A percentile compares a stretch with the other conserved stretches of the same genome.
Conservation (phyloP, 2,797 vertebrate species). For the Rhynchonycteris naso region DNA sequence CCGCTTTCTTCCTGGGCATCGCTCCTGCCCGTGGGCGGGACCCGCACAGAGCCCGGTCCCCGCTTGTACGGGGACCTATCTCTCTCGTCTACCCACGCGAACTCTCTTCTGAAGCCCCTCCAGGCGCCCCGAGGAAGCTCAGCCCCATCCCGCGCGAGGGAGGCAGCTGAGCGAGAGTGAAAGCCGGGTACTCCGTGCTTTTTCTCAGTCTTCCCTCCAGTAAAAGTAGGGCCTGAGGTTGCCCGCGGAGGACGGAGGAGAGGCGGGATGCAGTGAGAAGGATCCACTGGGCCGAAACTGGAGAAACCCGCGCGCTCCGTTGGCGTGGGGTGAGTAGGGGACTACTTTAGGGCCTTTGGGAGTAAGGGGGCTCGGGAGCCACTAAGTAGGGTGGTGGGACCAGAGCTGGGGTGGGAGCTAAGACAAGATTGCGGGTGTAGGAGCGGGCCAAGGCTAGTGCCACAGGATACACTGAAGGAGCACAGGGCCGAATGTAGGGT, state of each 20-base stretch:
- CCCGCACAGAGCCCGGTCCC: neutral
- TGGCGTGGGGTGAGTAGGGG: neutral
- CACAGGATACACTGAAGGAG: neutral
- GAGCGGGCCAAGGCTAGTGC: neutral
- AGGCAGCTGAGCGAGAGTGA: neutral
- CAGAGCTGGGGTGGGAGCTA: neutral
- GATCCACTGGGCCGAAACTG: neutral
- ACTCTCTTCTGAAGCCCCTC: neutral
- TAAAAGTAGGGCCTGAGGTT: neutral
- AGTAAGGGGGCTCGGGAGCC: constrained; percentile 3
- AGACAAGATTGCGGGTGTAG: neutral
- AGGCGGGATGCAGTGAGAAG: constrained; percentile 14
- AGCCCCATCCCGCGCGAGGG: neutral
- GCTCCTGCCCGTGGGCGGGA: neutral
- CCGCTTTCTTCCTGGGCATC: neutral
- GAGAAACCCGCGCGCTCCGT: neutral
- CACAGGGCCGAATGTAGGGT: neutral
- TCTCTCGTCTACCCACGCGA: neutral
- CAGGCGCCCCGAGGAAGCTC: neutral
- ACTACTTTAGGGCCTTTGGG: neutral
- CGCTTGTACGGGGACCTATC: neutral
- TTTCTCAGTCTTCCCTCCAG: constrained; percentile 37
- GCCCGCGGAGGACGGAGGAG: neutral
- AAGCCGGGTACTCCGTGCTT: neutral
- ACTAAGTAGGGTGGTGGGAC: neutral